A percentile compares a stretch with the other conserved stretches of the same genome.
phyloP scores from a whole-genome alignment of 2,888 invertebrate genomes.

The Andricus quercusramuli region DNA sequence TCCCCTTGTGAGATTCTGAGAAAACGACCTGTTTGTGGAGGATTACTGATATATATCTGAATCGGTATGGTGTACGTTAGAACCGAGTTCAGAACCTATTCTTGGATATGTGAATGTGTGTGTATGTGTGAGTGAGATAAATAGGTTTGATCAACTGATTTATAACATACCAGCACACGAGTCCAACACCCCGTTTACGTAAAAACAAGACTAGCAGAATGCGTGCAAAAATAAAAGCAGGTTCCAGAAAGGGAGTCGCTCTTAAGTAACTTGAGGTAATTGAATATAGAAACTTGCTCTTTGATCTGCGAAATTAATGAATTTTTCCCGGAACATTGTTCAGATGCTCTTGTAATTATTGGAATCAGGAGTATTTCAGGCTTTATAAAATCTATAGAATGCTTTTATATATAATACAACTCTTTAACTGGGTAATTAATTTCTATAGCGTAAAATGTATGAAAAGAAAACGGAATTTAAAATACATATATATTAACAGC shows the following conservation, averaged over 20 bases:
- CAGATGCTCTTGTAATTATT: background rate
- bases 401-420: background rate
- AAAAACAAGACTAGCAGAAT: slow-evolving; percentile 10
- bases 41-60: background rate
- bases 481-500: too few species aligned
- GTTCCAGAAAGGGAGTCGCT: slow-evolving; percentile 4
- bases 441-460: too few species aligned
- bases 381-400: background rate
- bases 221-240: slow-evolving; percentile 15
- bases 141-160: slow-evolving; percentile 23
- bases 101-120: background rate
- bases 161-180: background rate
- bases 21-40: background rate
- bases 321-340: background rate
- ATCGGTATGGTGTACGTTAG: background rate
- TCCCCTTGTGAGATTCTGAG: background rate
- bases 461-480: too few species aligned
- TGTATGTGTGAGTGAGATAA: background rate
- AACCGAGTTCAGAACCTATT: too few species aligned
- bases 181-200: background rate
- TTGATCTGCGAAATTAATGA: slow-evolving; percentile 4
- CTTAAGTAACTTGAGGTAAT: slow-evolving; percentile 2
- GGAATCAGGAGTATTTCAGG: background rate
- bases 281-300: background rate
- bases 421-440: too few species aligned